A percentile compares a stretch with the other conserved stretches of the same genome.
phyloP scores from a whole-genome alignment of 2,113 vertebrate species.

The Sander lucioperca region DNA sequence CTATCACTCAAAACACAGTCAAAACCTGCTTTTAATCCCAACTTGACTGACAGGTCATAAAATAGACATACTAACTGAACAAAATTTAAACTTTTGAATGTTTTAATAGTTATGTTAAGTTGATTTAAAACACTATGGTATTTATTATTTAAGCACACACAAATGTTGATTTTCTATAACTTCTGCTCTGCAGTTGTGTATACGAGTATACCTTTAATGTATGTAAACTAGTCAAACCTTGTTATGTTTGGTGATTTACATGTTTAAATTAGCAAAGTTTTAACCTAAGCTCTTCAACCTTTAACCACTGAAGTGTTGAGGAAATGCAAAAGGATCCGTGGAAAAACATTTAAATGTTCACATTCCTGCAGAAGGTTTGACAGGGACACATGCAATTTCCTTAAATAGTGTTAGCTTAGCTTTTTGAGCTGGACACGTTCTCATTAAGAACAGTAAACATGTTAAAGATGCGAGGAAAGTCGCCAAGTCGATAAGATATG shows the following conservation, averaged over 20 bases:
- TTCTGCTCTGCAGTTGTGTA: neutral
- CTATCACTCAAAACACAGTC: no score
- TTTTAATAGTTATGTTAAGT: neutral
- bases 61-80: neutral
- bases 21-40: neutral
- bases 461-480: neutral
- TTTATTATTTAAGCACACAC: neutral
- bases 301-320: neutral
- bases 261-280: neutral
- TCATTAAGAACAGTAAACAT: conserved; percentile 1
- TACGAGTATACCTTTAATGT: neutral
- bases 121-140: neutral
- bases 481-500: neutral
- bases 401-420: conserved; percentile 4
- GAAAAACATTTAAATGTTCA: neutral
- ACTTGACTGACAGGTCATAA: neutral
- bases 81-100: neutral
- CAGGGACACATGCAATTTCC: conserved; percentile 27
- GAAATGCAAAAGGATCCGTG: neutral
- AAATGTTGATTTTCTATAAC: neutral
- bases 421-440: neutral
- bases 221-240: neutral
- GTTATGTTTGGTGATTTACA: neutral
- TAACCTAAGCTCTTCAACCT: neutral
- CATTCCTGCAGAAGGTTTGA: conserved; percentile 11